A percentile compares a stretch with the other conserved stretches of the same genome.
These are phyloP conservation scores for Saccopteryx bilineata DNA, from an alignment of 2,113 vertebrate genomes.

Conservation along the genomic window DNA sequence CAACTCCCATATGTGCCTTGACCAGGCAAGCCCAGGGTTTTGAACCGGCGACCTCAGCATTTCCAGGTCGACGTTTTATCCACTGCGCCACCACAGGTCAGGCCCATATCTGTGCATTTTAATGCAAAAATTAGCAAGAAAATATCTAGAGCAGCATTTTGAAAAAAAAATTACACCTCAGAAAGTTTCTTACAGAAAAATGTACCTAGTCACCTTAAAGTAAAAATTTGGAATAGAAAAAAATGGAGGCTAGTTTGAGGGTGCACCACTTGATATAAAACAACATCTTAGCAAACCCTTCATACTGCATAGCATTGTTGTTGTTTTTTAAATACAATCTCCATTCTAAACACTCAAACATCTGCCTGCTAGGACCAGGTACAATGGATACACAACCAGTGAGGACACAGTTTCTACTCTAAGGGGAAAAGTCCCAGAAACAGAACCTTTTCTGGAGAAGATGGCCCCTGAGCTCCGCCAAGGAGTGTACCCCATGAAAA, in stretches of 20 bases:
- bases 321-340: neutral
- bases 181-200: constrained; percentile 20
- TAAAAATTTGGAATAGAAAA: constrained; percentile 4
- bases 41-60: too few relatives aligned
- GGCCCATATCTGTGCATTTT: neutral
- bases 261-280: neutral
- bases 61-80: too few relatives aligned
- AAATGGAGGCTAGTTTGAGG: neutral
- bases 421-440: neutral
- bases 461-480: neutral
- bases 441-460: neutral
- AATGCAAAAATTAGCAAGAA: neutral
- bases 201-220: neutral
- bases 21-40: too few relatives aligned
- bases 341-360: neutral
- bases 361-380: neutral
- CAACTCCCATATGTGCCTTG: too few relatives aligned
- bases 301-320: neutral
- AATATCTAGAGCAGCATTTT: neutral
- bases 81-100: too few relatives aligned
- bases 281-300: neutral
- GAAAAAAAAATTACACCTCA: neutral
- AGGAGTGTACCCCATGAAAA: neutral
- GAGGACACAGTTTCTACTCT: neutral
- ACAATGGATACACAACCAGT: neutral